Conservation (phyloP, 2,888 invertebrate genomes). For the Lepeophtheirus nordmannii region DNA sequence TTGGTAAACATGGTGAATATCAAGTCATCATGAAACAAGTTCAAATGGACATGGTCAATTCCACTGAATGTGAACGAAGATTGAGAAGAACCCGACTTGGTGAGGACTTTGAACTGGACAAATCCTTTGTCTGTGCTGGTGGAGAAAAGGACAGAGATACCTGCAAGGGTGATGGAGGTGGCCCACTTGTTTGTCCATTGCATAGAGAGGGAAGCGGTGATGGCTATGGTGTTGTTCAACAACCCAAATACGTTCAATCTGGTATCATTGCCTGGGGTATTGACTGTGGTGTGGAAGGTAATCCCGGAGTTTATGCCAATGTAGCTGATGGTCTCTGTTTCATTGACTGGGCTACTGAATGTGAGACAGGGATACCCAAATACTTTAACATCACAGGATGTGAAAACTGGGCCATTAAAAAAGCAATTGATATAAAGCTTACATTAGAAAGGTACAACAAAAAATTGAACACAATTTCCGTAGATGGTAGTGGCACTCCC, state of each 20-base stretch:
- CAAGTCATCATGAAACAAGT: conserved; percentile 59
- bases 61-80: conserved; percentile 43
- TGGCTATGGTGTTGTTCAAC: conserved; percentile 18
- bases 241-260: conserved; percentile 42
- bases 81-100: conserved; percentile 54
- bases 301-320: conserved; percentile 64
- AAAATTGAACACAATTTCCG: too few species aligned
- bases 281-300: conserved; percentile 52
- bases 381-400: background rate
- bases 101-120: conserved; percentile 47
- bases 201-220: conserved; percentile 26
- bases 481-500: too few species aligned
- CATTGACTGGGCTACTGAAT: conserved; percentile 42
- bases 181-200: conserved; percentile 41
- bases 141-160: conserved; percentile 55
- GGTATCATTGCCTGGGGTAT: conserved; percentile 84
- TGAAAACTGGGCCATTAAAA: background rate
- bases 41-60: conserved; percentile 49
- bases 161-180: conserved; percentile 42
- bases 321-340: conserved; percentile 51
- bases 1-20: conserved; percentile 47
- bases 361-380: background rate
- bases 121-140: conserved; percentile 60
- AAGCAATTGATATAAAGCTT: background rate
- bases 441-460: background rate